Percentiles rank a stretch among this genome's conserved stretches.
Conservation (phyloP, 2,888 invertebrate species). For the Helobdella robusta region DNA sequence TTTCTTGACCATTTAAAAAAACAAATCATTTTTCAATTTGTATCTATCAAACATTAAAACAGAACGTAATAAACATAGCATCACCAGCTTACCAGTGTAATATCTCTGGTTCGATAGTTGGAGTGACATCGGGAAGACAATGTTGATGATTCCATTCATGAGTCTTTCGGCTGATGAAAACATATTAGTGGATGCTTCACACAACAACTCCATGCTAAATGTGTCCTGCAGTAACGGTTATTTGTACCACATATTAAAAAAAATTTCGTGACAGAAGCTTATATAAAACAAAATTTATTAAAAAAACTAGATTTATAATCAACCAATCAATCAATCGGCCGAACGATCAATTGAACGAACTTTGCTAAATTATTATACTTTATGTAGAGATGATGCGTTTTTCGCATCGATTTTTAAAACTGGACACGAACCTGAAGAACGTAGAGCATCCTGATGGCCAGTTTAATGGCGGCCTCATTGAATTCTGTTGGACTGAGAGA, state of each 20-base stretch:
- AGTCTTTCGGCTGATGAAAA: conserved; percentile 83
- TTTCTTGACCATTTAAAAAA: background rate
- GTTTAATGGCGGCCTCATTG: conserved; percentile 85
- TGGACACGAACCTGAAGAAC: conserved; percentile 70
- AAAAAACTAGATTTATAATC: too few species aligned
- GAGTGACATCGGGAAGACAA: conserved; percentile 88
- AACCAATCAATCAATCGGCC: too few species aligned
- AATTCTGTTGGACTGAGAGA: conserved; percentile 66
- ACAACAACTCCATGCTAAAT: conserved; percentile 73
- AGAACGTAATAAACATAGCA: background rate
- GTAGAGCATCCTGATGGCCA: conserved; percentile 86
- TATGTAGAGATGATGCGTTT: too few species aligned
- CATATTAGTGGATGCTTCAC: conserved; percentile 71
- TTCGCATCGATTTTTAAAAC: background rate
- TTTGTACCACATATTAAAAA: too few species aligned
- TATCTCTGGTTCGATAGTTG: conserved; percentile 1
- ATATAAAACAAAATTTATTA: too few species aligned
- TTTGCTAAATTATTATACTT: too few species aligned
- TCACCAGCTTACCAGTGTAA: background rate
- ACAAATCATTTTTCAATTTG: background rate
- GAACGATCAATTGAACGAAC: too few species aligned
- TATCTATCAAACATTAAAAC: background rate
- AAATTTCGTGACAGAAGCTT: too few species aligned
- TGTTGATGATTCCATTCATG: conserved; percentile 84
- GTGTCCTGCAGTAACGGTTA: too few species aligned